Evolutionary conservation across 2,113 vertebrate species (phyloP).

Genomic region (Lynx canadensis): DNA sequence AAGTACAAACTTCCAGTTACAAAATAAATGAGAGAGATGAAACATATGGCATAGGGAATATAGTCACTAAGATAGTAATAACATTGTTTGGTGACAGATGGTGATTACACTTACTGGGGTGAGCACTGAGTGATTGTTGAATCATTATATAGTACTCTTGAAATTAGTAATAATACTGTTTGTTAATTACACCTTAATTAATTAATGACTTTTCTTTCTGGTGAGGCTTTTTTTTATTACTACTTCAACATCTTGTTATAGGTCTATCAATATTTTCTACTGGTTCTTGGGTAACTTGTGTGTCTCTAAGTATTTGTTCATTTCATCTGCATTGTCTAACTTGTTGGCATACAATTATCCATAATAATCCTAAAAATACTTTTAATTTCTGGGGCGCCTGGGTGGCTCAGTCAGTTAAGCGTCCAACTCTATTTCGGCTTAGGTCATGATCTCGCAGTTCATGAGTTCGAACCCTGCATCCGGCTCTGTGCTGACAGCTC

Average conservation of each 20-base stretch:
- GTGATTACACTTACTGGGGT: background rate
- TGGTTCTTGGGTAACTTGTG: background rate
- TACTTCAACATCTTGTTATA: slow-evolving; percentile 11
- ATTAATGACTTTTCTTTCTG: background rate
- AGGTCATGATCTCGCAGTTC: too few relatives aligned
- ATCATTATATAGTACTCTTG: background rate
- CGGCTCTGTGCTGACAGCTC: too few relatives aligned
- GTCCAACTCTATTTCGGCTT: too few relatives aligned
- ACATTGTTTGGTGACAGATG: background rate
- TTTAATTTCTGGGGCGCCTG: background rate
- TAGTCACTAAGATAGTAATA: background rate
- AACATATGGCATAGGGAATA: background rate
- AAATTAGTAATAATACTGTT: background rate
- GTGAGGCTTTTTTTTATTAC: background rate
- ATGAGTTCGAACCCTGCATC: too few relatives aligned
- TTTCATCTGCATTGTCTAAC: background rate
- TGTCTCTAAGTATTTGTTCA: background rate
- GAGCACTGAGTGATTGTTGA: background rate
- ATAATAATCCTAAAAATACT: background rate
- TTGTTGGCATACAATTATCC: background rate
- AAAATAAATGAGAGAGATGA: background rate
- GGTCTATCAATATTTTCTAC: background rate
- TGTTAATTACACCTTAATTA: background rate
- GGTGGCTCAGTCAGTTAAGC: too few relatives aligned
- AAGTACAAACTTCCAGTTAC: background rate